Evolutionary conservation across 2,888 invertebrate species (phyloP).

Genomic region (Anoplius nigerrimus): DNA sequence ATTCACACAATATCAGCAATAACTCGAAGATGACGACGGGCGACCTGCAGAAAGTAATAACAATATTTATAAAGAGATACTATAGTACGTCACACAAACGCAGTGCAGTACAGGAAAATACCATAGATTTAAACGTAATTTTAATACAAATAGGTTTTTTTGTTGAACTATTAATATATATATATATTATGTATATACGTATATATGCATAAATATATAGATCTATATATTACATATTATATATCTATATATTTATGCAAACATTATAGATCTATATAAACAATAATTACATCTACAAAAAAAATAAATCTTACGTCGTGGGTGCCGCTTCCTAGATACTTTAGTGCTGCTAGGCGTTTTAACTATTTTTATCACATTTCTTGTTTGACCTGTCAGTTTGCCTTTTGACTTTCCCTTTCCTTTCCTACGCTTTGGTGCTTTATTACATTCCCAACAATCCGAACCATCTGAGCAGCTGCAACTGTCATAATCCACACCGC

Average conservation of each 20-base stretch:
- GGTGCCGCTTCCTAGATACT: neutral
- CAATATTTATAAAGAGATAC: neutral
- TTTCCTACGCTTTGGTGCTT: conserved; percentile 20
- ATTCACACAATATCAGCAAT: conserved; percentile 39
- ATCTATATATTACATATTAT: too few species aligned
- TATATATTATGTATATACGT: too few species aligned
- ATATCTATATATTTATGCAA: too few species aligned
- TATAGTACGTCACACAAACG: neutral
- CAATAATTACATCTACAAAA: too few species aligned
- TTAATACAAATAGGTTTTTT: too few species aligned
- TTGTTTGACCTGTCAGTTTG: neutral
- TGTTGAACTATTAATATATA: too few species aligned
- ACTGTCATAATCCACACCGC: conserved; percentile 15
- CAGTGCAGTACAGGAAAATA: too few species aligned
- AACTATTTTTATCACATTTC: neutral
- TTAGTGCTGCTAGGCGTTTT: neutral
- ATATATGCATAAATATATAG: too few species aligned
- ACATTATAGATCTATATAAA: too few species aligned
- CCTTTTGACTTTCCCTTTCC: conserved; percentile 14
- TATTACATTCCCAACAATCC: conserved; percentile 31
- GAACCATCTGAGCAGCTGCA: conserved; percentile 21
- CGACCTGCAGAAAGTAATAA: conserved; percentile 26
- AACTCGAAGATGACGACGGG: conserved; percentile 31
- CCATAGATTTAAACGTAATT: too few species aligned
- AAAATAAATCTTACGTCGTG: too few species aligned